These are phyloP conservation scores for Chrysaora quinquecirrha DNA, from an alignment of 30 jellyfish, hydroid and myxozoan genomes.

Conservation along the genomic window DNA sequence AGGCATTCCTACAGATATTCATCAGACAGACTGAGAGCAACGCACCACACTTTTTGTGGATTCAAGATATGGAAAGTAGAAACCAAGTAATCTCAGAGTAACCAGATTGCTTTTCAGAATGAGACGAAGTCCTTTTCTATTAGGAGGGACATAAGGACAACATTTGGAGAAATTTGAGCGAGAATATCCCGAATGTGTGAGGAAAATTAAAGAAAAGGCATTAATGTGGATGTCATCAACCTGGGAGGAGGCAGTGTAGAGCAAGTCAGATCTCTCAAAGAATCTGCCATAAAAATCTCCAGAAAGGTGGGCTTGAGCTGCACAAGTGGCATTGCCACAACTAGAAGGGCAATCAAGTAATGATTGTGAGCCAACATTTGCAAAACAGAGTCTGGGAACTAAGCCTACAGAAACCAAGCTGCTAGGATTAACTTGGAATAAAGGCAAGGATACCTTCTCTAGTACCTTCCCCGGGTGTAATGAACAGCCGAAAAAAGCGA, in stretches of 20 bases:
- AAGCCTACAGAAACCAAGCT: conserved; percentile 25
- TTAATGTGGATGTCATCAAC: background rate
- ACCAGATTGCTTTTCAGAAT: background rate
- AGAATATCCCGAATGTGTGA: too few relatives aligned
- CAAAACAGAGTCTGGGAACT: conserved; percentile 9
- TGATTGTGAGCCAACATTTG: background rate
- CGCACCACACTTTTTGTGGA: background rate
- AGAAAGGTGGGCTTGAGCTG: conserved; percentile 19
- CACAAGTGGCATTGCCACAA: conserved; percentile 56
- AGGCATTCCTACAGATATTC: background rate
- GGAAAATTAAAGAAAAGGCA: too few relatives aligned
- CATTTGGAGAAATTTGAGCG: background rate
- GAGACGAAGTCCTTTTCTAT: background rate
- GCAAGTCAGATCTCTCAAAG: background rate
- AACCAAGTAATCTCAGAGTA: background rate
- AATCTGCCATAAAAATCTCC: background rate
- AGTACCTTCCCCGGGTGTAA: conserved; percentile 10
- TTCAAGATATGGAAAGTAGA: background rate
- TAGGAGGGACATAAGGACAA: background rate
- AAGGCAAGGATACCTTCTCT: conserved; percentile 18
- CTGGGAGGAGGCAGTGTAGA: background rate
- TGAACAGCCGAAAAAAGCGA: conserved; percentile 16
- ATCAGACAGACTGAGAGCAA: background rate
- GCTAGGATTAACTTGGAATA: conserved; percentile 42
- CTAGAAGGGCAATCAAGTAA: conserved; percentile 2